These are phyloP conservation scores for Belonocnema kinseyi DNA, from an alignment of 1,140 invertebrate genomes.

Conservation along the genomic window DNA sequence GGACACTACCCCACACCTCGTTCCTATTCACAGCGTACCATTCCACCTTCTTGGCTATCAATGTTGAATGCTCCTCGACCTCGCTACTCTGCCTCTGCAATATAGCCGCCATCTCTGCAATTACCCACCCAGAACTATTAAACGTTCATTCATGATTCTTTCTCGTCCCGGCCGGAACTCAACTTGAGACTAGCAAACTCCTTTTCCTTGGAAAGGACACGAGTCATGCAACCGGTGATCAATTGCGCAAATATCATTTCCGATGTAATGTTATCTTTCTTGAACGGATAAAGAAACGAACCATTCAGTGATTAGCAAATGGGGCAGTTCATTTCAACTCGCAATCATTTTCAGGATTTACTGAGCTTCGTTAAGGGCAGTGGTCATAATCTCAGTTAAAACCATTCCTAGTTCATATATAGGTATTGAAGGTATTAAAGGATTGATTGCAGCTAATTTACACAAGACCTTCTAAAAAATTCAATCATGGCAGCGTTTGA, in stretches of 20 bases:
- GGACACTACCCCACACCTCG: constrained; percentile 32
- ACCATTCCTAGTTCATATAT: too few species aligned
- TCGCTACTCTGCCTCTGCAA: constrained; percentile 39
- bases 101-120: constrained; percentile 45
- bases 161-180: constrained; percentile 46
- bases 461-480: too few species aligned
- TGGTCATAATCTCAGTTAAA: too few species aligned
- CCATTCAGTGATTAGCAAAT: constrained; percentile 23
- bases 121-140: constrained; percentile 49
- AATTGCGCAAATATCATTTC: constrained; percentile 53
- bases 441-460: too few species aligned
- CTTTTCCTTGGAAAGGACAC: constrained; percentile 54
- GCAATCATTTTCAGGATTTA: too few species aligned
- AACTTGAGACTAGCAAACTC: constrained; percentile 36
- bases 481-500: too few species aligned
- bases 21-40: constrained; percentile 30
- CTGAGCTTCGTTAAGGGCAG: too few species aligned
- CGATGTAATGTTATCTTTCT: constrained; percentile 48
- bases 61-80: constrained; percentile 41
- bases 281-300: constrained; percentile 52
- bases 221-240: constrained; percentile 38
- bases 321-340: too few species aligned
- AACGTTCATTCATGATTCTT: constrained; percentile 58
- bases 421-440: too few species aligned
- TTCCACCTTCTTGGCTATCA: constrained; percentile 46